Conservation (phyloP, 2,797 vertebrate species). For the Limosa lapponica region DNA sequence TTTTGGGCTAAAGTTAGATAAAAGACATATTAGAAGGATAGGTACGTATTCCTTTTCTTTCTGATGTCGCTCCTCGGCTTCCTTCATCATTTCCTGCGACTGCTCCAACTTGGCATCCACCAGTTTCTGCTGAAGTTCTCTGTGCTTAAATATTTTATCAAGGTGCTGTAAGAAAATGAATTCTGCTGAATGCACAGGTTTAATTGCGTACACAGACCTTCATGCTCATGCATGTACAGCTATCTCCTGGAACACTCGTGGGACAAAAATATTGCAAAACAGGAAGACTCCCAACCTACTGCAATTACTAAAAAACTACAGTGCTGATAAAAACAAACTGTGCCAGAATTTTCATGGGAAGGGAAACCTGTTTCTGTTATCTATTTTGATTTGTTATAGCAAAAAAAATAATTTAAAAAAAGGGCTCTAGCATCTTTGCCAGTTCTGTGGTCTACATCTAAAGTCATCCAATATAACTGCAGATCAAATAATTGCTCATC, state of each 20-base stretch:
- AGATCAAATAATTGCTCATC: background rate
- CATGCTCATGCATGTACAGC: background rate
- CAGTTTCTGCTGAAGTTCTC: conserved; percentile 93
- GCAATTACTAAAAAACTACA: background rate
- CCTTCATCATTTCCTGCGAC: conserved; percentile 87
- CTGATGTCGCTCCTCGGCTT: conserved; percentile 88
- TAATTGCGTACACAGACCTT: background rate
- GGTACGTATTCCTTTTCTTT: conserved; percentile 96
- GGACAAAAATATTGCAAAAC: background rate
- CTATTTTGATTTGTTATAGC: background rate
- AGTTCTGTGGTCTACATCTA: background rate
- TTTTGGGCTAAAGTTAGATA: background rate
- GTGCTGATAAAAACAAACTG: background rate
- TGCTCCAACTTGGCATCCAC: conserved; percentile 91
- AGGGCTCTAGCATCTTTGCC: background rate
- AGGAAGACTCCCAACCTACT: background rate
- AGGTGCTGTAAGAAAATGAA: conserved; percentile 83
- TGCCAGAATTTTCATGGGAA: background rate
- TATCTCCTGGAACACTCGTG: background rate
- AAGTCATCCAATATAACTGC: background rate
- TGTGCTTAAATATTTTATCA: conserved; percentile 94
- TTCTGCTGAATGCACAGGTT: background rate
- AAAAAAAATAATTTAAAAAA: background rate
- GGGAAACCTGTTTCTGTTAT: background rate
- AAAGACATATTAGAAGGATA: conserved; percentile 36